These are phyloP conservation scores for Trididemnum clinides DNA, from an alignment of 23 tunicate genomes.

Conservation along the genomic window DNA sequence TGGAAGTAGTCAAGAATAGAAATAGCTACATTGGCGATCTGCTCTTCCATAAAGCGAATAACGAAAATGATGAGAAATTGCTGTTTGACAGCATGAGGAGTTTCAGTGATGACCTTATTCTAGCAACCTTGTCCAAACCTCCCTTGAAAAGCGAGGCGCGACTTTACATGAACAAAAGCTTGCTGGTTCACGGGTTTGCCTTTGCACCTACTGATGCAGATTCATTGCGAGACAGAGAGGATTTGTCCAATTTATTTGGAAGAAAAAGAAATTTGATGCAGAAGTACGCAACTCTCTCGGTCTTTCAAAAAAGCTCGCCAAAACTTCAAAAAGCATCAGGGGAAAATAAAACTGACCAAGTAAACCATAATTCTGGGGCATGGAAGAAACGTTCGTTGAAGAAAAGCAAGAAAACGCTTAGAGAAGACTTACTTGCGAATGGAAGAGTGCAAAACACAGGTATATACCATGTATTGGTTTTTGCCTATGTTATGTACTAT, in stretches of 20 bases:
- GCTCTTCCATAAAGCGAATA: background rate
- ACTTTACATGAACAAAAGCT: background rate
- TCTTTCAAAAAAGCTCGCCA: background rate
- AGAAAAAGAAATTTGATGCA: too few relatives aligned
- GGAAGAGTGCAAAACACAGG: too few relatives aligned
- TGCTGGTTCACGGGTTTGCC: conserved; percentile 8
- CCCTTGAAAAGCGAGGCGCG: background rate
- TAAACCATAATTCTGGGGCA: too few relatives aligned
- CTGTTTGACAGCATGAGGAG: background rate
- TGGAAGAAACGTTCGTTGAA: too few relatives aligned
- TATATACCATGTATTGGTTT: too few relatives aligned
- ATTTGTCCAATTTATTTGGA: too few relatives aligned
- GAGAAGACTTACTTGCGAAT: too few relatives aligned
- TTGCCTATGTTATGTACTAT: too few relatives aligned
- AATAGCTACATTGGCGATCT: background rate
- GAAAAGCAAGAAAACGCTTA: too few relatives aligned
- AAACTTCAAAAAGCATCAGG: background rate
- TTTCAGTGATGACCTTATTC: background rate
- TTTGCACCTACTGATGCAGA: background rate
- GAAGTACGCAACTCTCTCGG: background rate
- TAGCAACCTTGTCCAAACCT: background rate
- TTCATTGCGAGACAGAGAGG: too few relatives aligned
- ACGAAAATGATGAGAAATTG: background rate
- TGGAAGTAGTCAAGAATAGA: background rate
- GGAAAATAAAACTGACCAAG: background rate